A percentile compares a stretch with the other conserved stretches of the same genome.
Evolutionary conservation across 2,888 invertebrate genomes (phyloP).

Genomic region (Pharmacophagus antenor): DNA sequence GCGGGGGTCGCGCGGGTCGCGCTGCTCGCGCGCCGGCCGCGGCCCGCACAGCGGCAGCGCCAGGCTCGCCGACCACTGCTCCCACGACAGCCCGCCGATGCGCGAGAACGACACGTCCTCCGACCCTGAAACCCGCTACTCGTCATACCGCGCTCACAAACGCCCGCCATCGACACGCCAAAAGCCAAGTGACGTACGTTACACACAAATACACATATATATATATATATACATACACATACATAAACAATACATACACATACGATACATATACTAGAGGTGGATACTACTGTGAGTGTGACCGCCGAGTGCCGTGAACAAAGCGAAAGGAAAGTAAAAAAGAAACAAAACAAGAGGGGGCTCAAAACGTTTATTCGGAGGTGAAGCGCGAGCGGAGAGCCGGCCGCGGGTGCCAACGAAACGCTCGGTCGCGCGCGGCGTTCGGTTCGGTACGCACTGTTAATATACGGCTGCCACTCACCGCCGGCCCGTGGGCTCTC

Average conservation of each 20-base stretch:
- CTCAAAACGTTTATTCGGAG: conserved; percentile 66
- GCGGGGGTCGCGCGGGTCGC: conserved; percentile 54
- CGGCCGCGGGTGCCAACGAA: conserved; percentile 36
- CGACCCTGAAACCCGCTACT: conserved; percentile 58
- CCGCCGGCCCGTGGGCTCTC: conserved; percentile 76
- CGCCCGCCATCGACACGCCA: conserved; percentile 35
- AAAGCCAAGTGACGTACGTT: conserved; percentile 30
- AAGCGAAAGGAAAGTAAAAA: conserved; percentile 74
- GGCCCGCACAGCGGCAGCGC: conserved; percentile 84
- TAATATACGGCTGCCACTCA: conserved; percentile 75
- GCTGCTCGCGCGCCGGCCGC: conserved; percentile 64
- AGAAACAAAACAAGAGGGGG: conserved; percentile 65
- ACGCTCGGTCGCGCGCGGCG: conserved; percentile 39
- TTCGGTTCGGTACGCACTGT: conserved; percentile 62
- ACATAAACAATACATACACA: conserved; percentile 43
- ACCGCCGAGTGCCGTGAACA: conserved; percentile 78
- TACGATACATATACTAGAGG: conserved; percentile 49
- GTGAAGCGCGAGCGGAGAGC: neutral
- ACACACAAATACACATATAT: conserved; percentile 1
- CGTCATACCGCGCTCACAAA: conserved; percentile 40
- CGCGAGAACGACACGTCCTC: conserved; percentile 87
- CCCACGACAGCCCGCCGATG: conserved; percentile 85
- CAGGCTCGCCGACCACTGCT: conserved; percentile 87
- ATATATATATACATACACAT: conserved; percentile 44
- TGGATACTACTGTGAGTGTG: conserved; percentile 71